Evolutionary conservation across 2,888 invertebrate species (phyloP).

Genomic region (Ametastegia equiseti): DNA sequence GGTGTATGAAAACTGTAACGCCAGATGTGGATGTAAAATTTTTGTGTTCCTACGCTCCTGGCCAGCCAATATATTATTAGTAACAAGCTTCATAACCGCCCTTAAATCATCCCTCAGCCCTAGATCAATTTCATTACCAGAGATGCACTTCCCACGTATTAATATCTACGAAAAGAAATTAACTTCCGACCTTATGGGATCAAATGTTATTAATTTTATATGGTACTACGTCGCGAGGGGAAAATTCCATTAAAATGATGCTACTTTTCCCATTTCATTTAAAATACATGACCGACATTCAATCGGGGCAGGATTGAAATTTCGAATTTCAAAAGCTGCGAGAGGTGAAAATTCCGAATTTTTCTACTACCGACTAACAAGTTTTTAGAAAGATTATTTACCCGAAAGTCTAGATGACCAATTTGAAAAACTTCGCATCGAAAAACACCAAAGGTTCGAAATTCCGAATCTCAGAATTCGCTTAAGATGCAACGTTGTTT

Average conservation of each 20-base stretch:
- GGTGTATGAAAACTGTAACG: too few species aligned
- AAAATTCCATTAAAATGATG: not conserved
- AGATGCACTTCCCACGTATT: slow-evolving; percentile 71
- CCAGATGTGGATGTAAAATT: too few species aligned
- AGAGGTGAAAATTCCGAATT: too few species aligned
- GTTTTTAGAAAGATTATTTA: too few species aligned
- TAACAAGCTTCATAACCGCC: slow-evolving; percentile 66
- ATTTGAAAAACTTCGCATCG: too few species aligned
- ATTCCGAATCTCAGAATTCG: too few species aligned
- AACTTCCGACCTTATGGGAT: slow-evolving; percentile 72
- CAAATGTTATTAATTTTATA: slow-evolving; percentile 72
- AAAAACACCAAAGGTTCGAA: too few species aligned
- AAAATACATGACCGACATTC: not conserved
- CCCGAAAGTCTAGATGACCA: too few species aligned
- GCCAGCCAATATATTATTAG: slow-evolving; percentile 1
- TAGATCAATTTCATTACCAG: slow-evolving; percentile 70
- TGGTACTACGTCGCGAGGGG: not conserved
- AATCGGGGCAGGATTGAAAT: too few species aligned
- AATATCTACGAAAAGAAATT: slow-evolving; percentile 71
- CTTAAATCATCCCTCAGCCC: slow-evolving; percentile 64
- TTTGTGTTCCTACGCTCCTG: not conserved
- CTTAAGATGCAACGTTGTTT: too few species aligned
- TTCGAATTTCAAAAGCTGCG: too few species aligned
- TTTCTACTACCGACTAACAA: too few species aligned
- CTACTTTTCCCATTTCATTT: not conserved